Evolutionary conservation across 2,797 vertebrate species (phyloP).

Genomic region (Thripadectes ignobilis): DNA sequence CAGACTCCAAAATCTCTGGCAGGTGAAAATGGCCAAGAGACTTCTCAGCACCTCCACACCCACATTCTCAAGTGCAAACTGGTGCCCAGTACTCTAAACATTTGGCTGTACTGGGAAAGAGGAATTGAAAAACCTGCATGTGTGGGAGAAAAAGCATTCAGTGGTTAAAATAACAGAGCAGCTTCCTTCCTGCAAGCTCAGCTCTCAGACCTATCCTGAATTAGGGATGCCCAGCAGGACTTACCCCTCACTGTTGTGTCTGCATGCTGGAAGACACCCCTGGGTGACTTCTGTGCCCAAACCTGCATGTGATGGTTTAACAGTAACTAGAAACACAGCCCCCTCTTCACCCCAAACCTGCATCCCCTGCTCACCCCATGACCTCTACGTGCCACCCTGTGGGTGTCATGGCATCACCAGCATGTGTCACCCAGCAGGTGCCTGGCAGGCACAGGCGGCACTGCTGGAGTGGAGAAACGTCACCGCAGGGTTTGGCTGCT

Average conservation of each 20-base stretch:
- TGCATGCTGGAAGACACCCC: not conserved
- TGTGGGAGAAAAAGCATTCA: fast-evolving
- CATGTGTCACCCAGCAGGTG: fast-evolving
- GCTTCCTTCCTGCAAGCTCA: not conserved
- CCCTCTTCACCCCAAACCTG: not conserved
- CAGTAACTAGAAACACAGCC: not conserved
- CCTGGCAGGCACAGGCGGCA: not conserved
- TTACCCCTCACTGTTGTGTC: not conserved
- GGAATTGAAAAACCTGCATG: not conserved
- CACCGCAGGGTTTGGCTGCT: fast-evolving
- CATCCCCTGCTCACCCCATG: fast-evolving
- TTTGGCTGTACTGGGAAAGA: not conserved
- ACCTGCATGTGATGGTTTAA: fast-evolving
- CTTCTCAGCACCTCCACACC: not conserved
- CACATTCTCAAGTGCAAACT: not conserved
- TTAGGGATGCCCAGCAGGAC: not conserved
- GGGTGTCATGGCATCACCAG: fast-evolving
- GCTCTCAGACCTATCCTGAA: not conserved
- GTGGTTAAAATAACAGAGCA: not conserved
- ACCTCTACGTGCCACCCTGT: not conserved
- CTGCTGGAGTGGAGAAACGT: fast-evolving
- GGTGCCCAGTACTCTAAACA: not conserved
- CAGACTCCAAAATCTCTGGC: not conserved
- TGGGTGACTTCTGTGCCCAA: fast-evolving
- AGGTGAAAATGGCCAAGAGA: not conserved